phyloP scores from a whole-genome alignment of 2,888 invertebrate species.

The Drosophila maculinotata region DNA sequence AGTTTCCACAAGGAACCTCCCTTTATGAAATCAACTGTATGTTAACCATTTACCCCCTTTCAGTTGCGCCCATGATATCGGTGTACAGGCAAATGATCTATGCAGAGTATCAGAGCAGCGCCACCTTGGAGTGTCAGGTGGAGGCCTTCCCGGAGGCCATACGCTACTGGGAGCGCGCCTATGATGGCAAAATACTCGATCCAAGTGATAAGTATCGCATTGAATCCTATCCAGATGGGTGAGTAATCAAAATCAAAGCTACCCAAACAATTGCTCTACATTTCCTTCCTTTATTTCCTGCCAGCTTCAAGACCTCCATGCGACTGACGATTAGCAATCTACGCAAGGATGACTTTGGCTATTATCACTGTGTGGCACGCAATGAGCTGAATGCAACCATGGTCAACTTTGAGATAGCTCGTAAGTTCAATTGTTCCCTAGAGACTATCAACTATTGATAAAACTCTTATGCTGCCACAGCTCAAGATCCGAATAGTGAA shows the following conservation, averaged over 20 bases:
- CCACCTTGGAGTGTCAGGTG: constrained; percentile 92
- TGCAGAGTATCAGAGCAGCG: constrained; percentile 89
- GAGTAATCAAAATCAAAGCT: constrained; percentile 10
- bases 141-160: constrained; percentile 95
- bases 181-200: constrained; percentile 91
- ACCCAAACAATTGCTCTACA: no score
- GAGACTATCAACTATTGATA: no score
- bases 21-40: background rate
- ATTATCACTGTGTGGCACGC: constrained; percentile 94
- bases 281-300: background rate
- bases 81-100: constrained; percentile 92
- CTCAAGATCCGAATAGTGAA: constrained; percentile 86
- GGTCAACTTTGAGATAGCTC: constrained; percentile 89
- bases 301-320: constrained; percentile 89
- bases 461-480: constrained; percentile 42
- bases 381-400: constrained; percentile 93
- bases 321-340: constrained; percentile 90
- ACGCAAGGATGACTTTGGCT: constrained; percentile 89
- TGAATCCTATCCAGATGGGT: constrained; percentile 86
- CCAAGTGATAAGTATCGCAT: constrained; percentile 88
- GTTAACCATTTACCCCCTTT: constrained; percentile 24
- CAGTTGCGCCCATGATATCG: constrained; percentile 94
- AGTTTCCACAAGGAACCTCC: background rate
- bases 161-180: constrained; percentile 92
- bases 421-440: constrained; percentile 84